Conservation (phyloP, 1,140 invertebrate species). For the Aradophagus sp. region DNA sequence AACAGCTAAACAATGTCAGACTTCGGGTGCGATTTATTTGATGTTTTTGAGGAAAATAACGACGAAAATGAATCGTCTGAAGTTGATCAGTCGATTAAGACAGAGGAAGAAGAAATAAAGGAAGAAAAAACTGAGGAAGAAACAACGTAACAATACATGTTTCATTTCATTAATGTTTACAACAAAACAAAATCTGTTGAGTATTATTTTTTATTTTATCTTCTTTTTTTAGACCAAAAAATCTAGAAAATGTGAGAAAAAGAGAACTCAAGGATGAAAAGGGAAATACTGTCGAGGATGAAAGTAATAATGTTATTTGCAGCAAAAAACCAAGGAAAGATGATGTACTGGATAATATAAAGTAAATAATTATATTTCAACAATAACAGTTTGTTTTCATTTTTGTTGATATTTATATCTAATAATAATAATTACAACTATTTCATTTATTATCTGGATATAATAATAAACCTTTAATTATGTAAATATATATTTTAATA, state of each 20-base stretch:
- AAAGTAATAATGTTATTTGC: neutral
- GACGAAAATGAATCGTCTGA: slow-evolving; percentile 12
- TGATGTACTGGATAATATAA: slow-evolving; percentile 22
- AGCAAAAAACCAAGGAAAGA: slow-evolving; percentile 30
- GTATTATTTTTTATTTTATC: neutral
- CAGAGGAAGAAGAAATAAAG: slow-evolving; percentile 1
- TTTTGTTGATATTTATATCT: too few relatives aligned
- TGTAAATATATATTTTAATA: too few relatives aligned
- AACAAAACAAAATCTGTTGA: neutral
- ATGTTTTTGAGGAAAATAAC: slow-evolving; percentile 43
- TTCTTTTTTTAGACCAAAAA: slow-evolving; percentile 5
- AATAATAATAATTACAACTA: too few relatives aligned
- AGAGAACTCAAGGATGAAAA: too few relatives aligned
- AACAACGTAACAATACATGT: slow-evolving; percentile 3
- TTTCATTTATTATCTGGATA: too few relatives aligned
- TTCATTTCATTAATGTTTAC: neutral
- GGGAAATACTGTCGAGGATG: too few relatives aligned
- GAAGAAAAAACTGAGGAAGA: too few relatives aligned
- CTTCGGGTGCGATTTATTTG: slow-evolving; percentile 45
- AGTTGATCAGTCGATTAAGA: neutral
- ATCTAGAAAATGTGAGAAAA: slow-evolving; percentile 4
- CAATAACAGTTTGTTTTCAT: too few relatives aligned
- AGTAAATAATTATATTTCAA: slow-evolving; percentile 59
- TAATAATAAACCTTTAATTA: too few relatives aligned
- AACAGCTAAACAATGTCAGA: slow-evolving; percentile 34